Evolutionary conservation across 2,113 vertebrate species (phyloP).

Genomic region (Smithornis capensis): DNA sequence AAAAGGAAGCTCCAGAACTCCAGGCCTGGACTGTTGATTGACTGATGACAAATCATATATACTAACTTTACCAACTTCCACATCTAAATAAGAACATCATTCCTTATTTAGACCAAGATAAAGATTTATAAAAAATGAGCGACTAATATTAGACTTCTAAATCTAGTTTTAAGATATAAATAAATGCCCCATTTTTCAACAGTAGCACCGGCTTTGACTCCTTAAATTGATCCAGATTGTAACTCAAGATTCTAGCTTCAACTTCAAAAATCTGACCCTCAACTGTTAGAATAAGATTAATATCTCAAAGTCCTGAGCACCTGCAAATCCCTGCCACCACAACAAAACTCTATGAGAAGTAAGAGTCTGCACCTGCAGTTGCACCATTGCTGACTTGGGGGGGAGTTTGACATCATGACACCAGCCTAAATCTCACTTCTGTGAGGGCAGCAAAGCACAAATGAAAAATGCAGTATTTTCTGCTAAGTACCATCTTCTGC

Average conservation of each 20-base stretch:
- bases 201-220: neutral
- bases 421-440: neutral
- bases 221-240: neutral
- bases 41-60: neutral
- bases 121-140: neutral
- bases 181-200: neutral
- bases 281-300: neutral
- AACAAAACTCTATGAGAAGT: neutral
- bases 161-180: slow-evolving; percentile 10
- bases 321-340: neutral
- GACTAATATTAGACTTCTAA: neutral
- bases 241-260: neutral
- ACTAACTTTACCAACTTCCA: neutral
- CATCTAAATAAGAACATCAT: neutral
- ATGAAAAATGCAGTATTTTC: neutral
- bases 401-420: neutral
- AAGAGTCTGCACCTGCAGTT: neutral
- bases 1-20: neutral
- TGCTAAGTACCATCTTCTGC: neutral
- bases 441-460: neutral
- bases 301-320: neutral
- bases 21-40: neutral
- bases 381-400: neutral
- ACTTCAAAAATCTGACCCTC: neutral
- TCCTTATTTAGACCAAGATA: neutral